These are phyloP conservation scores for Chromis chromis DNA, from an alignment of 2,797 vertebrate species.

Conservation along the genomic window DNA sequence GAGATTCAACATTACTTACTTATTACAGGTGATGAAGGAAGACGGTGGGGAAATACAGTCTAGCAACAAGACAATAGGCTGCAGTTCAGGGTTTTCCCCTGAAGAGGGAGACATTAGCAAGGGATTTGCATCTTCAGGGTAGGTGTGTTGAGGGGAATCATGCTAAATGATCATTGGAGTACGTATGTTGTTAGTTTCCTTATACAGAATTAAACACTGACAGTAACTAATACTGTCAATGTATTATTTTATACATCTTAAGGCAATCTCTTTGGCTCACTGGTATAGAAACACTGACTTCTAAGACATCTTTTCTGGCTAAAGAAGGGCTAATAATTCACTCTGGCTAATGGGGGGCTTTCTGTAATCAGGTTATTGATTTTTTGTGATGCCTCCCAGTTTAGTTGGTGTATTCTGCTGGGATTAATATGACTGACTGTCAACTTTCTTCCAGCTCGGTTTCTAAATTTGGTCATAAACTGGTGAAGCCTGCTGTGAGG, in stretches of 20 bases:
- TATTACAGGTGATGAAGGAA: slow-evolving; percentile 58
- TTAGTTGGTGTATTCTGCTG: neutral
- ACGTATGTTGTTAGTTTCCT: neutral
- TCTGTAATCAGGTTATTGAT: slow-evolving; percentile 30
- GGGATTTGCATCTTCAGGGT: slow-evolving; percentile 79
- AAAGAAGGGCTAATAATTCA: slow-evolving; percentile 19
- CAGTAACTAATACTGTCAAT: neutral
- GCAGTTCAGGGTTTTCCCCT: slow-evolving; percentile 62
- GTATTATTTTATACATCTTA: neutral
- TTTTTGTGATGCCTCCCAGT: slow-evolving; percentile 13
- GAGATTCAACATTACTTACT: neutral
- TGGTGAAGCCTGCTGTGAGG: slow-evolving; percentile 81
- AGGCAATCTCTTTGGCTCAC: neutral
- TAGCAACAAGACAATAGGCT: slow-evolving; percentile 24
- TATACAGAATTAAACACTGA: neutral
- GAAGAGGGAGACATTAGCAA: slow-evolving; percentile 73
- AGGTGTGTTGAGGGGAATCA: slow-evolving; percentile 34
- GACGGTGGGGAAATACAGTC: slow-evolving; percentile 34
- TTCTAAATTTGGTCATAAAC: slow-evolving; percentile 86
- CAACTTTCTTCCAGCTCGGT: slow-evolving; percentile 73
- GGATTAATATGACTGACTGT: slow-evolving; percentile 17
- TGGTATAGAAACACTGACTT: slow-evolving; percentile 1
- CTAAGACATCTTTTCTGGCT: neutral
- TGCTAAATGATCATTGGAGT: neutral
- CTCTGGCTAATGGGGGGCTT: neutral